Base-by-base conservation (phyloP, 1,140 invertebrate genomes). In the Proales similis region DNA sequence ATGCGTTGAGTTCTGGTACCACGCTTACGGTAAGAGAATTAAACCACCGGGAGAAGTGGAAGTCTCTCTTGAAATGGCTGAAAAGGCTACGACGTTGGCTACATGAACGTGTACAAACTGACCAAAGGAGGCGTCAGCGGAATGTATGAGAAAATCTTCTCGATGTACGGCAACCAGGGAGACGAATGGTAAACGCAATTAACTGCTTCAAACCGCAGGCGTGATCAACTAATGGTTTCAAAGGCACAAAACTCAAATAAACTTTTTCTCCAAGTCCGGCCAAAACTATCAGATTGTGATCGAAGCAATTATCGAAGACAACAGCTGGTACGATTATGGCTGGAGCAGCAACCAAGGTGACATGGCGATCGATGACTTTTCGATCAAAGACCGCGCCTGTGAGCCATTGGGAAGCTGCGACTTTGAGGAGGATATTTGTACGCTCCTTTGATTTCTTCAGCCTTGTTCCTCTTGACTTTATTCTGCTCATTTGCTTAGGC, bases 1-100 rank as follows among this genome's bases (percentile, higher is more conserved):
- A 61, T 45, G 57, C 17, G 27, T 61, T 30, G 77, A 82, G 65
- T 85, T 86, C 66, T 85, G 82, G 76, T 85, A 84, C 27, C 83
- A 85, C 68, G 85, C 86, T 84, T 85, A 80, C 67, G 84, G 84
- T 0, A 46, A 57, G n/a, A n/a, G n/a, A n/a, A n/a, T n/a, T n/a
- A n/a, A n/a, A n/a, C n/a, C n/a, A n/a, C n/a, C n/a, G n/a, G n/a
- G n/a, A n/a, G n/a, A n/a, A n/a, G n/a, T n/a, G n/a, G n/a, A n/a
- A n/a, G n/a, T n/a, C n/a, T n/a, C n/a, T n/a, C n/a, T n/a, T n/a
- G n/a, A n/a, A n/a, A n/a, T n/a, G n/a, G n/a, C n/a, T n/a, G n/a
- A n/a, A n/a, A n/a, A n/a, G n/a, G n/a, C n/a, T n/a, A n/a, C 11
- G 61, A 66, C 60, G 66, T 74, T 12, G 66, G 67, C 46, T 64